Evolutionary conservation across 2,888 invertebrate genomes (phyloP).

Genomic region (Acrobasis repandana): DNA sequence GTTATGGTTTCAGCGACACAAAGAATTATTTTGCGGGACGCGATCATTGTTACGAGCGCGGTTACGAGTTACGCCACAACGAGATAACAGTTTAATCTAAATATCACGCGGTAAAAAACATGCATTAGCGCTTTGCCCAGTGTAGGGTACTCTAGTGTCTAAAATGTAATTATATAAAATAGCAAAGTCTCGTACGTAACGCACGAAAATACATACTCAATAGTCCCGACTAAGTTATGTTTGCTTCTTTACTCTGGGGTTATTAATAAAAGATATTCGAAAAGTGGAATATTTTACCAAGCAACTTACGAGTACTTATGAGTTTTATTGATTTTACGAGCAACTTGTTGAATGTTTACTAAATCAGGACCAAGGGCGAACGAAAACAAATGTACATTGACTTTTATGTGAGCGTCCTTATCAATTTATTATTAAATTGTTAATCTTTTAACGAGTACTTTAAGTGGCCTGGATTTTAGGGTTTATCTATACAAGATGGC

Average conservation of each 20-base stretch:
- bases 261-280: conserved; percentile 1
- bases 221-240: conserved; percentile 27
- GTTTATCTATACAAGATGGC: conserved; percentile 12
- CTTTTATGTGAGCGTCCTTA: not conserved
- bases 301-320: conserved; percentile 18
- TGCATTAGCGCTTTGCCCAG: conserved; percentile 66
- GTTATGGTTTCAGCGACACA: conserved; percentile 9
- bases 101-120: conserved; percentile 72
- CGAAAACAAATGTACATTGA: conserved; percentile 13
- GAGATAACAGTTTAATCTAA: conserved; percentile 76
- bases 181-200: conserved; percentile 49
- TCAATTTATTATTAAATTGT: conserved; percentile 13
- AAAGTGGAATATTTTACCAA: conserved; percentile 24
- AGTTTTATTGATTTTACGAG: conserved; percentile 34
- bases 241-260: conserved; percentile 8
- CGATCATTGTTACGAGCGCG: conserved; percentile 63
- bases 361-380: conserved; percentile 32
- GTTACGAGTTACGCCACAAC: conserved; percentile 64
- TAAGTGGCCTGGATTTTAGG: conserved; percentile 16
- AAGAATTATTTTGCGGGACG: conserved; percentile 43
- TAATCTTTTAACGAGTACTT: conserved; percentile 6
- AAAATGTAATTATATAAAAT: conserved; percentile 51
- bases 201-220: conserved; percentile 41
- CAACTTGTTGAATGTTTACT: conserved; percentile 74
- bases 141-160: conserved; percentile 48